A percentile compares a stretch with the other conserved stretches of the same genome.
phyloP scores from a whole-genome alignment of 1,140 invertebrate genomes.

The Papilio polyxenes region DNA sequence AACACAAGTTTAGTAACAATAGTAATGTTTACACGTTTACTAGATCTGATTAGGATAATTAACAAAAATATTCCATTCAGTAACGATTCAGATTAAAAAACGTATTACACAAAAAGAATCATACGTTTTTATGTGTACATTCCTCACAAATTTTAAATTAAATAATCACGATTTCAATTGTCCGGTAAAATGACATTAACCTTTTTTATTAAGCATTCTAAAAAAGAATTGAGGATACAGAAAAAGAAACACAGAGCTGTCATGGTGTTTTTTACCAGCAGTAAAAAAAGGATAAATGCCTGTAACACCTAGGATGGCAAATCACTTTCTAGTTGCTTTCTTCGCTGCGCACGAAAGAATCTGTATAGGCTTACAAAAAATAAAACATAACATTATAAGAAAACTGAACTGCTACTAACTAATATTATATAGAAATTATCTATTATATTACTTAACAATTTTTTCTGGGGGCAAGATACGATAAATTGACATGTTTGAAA shows the following conservation, averaged over 20 bases:
- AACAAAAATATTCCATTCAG: background rate
- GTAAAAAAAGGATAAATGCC: slow-evolving; percentile 26
- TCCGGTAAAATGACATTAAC: slow-evolving; percentile 10
- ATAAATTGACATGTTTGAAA: background rate
- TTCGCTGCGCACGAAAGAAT: slow-evolving; percentile 24
- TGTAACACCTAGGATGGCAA: slow-evolving; percentile 13
- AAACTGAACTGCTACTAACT: background rate
- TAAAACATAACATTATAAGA: slow-evolving; percentile 4
- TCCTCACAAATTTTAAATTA: slow-evolving; percentile 6
- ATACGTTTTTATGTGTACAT: background rate
- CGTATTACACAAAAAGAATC: background rate
- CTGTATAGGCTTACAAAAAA: slow-evolving; percentile 6
- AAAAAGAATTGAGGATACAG: slow-evolving; percentile 11
- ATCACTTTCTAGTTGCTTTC: slow-evolving; percentile 23
- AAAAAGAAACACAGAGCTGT: slow-evolving; percentile 10
- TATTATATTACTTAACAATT: background rate
- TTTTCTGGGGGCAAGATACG: background rate
- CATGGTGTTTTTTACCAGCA: background rate
- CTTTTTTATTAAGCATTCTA: background rate
- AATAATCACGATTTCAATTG: slow-evolving; percentile 14
- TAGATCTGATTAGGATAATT: background rate
- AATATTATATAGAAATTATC: slow-evolving; percentile 25
- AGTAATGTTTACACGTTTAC: no score
- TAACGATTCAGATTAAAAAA: background rate
- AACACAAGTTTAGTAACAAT: no score